Evolutionary conservation across 2,888 invertebrate species (phyloP).

Genomic region (Phortica magna): DNA sequence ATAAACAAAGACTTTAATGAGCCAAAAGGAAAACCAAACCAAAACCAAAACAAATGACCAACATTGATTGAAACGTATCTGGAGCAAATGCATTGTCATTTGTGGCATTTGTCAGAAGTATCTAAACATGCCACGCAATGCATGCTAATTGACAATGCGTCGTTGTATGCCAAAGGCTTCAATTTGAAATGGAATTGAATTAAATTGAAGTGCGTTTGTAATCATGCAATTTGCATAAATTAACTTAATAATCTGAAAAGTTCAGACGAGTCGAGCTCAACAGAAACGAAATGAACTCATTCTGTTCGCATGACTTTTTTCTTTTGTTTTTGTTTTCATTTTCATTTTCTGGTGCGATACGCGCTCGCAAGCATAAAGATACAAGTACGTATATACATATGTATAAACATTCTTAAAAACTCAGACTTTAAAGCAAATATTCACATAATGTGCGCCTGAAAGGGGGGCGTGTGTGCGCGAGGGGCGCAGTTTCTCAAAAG

Average conservation of each 20-base stretch:
- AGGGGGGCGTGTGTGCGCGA: no score
- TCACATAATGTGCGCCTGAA: no score
- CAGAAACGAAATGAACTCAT: not conserved
- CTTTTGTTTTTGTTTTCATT: slow-evolving; percentile 28
- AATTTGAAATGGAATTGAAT: not conserved
- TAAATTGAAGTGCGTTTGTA: slow-evolving; percentile 8
- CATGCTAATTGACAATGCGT: not conserved
- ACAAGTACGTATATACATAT: not conserved
- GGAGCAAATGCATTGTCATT: not conserved
- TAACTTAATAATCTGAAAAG: slow-evolving; percentile 11
- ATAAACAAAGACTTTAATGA: not conserved
- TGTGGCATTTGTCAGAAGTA: not conserved
- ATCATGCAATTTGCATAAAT: slow-evolving; percentile 11
- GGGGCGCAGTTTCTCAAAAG: no score
- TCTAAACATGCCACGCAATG: not conserved
- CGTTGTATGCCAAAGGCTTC: not conserved
- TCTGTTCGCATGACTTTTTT: no score
- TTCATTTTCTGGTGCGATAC: no score
- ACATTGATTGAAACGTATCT: not conserved
- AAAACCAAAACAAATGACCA: not conserved
- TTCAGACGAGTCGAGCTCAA: not conserved
- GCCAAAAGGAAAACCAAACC: not conserved
- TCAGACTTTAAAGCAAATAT: no score
- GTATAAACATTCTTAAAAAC: no score
- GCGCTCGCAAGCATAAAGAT: not conserved